phyloP scores from a whole-genome alignment of 2,113 vertebrate species.

The Miniopterus natalensis region DNA sequence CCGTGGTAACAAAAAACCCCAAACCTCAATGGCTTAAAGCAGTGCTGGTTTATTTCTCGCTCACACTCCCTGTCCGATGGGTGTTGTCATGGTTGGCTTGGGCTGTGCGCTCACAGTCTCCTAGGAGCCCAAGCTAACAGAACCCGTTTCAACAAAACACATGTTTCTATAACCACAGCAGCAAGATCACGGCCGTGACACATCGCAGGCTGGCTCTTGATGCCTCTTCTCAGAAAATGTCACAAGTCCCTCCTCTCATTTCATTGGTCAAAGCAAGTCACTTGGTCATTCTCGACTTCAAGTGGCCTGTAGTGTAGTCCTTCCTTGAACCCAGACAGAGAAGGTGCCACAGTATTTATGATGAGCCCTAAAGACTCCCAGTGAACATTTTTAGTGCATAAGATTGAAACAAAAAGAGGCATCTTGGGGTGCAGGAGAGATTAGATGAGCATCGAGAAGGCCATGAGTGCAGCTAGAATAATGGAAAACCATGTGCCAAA shows the following conservation, averaged over 20 bases:
- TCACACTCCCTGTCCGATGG: rapidly evolving
- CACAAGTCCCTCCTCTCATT: neutral
- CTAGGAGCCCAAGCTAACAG: neutral
- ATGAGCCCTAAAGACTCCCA: neutral
- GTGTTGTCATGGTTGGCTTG: no score
- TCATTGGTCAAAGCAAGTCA: neutral
- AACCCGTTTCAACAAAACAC: no score
- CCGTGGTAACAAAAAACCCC: neutral
- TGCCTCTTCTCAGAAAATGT: neutral
- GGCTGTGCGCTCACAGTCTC: neutral
- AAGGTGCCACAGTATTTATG: neutral
- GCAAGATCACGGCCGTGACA: rapidly evolving
- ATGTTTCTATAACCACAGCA: neutral
- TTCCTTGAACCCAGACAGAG: neutral
- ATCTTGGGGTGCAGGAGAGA: neutral
- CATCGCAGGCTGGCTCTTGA: neutral
- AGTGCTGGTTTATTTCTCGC: rapidly evolving
- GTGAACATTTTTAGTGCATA: neutral
- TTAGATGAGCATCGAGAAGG: neutral
- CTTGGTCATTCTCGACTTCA: neutral
- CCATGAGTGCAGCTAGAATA: neutral
- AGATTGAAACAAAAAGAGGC: neutral
- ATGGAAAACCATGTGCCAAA: neutral
- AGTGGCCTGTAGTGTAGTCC: neutral
- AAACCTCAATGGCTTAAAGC: neutral